phyloP scores from a whole-genome alignment of 2,888 invertebrate genomes.

The Pomacea canaliculata region DNA sequence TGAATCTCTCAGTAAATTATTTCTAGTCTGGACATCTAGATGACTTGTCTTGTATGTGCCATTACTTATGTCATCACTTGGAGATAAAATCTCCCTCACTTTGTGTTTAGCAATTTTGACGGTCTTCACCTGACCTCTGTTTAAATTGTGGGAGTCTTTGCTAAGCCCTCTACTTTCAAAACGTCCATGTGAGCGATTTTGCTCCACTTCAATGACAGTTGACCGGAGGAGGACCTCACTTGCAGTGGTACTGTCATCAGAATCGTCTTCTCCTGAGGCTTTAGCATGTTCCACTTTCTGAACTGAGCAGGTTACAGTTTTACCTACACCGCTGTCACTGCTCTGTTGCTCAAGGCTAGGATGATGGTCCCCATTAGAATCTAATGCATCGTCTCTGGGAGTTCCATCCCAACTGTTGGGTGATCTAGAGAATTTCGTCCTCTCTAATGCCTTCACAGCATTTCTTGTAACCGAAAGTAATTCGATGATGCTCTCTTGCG shows the following conservation, averaged over 20 bases:
- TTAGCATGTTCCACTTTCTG: conserved; percentile 19
- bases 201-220: conserved; percentile 41
- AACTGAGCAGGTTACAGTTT: conserved; percentile 30
- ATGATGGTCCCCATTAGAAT: conserved; percentile 13
- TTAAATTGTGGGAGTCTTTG: conserved; percentile 49
- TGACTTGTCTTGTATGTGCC: too few relatives aligned
- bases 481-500: conserved; percentile 46
- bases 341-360: conserved; percentile 25
- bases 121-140: conserved; percentile 49
- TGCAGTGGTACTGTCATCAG: conserved; percentile 52
- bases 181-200: conserved; percentile 32
- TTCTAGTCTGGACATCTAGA: too few relatives aligned
- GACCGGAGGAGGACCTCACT: conserved; percentile 54
- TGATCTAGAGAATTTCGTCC: conserved; percentile 31
- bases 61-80: conserved; percentile 25
- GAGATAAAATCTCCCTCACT: conserved; percentile 55
- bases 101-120: conserved; percentile 56
- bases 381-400: background rate
- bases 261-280: conserved; percentile 30
- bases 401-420: conserved; percentile 20
- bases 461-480: conserved; percentile 55
- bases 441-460: conserved; percentile 56
- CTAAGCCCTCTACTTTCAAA: conserved; percentile 46
- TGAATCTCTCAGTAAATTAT: too few relatives aligned
- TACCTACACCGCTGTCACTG: conserved; percentile 46